Conservation (phyloP, 1,140 invertebrate genomes). For the Drosophila biarmipes region DNA sequence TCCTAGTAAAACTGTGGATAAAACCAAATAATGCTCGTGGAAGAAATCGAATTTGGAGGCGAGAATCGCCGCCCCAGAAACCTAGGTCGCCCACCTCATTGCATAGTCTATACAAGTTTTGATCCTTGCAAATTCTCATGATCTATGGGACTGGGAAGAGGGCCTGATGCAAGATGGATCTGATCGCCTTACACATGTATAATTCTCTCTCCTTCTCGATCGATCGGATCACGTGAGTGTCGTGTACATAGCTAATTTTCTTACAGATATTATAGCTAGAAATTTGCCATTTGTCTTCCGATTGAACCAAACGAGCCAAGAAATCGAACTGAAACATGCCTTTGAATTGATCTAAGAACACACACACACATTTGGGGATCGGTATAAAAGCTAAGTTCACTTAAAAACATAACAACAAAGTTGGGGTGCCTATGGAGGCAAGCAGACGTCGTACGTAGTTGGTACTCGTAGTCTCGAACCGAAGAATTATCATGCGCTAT, state of each 20-base stretch:
- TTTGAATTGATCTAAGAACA: slow-evolving; percentile 17
- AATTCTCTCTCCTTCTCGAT: slow-evolving; percentile 12
- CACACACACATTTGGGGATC: slow-evolving; percentile 3
- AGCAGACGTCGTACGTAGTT: slow-evolving; percentile 3
- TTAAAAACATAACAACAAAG: slow-evolving; percentile 78
- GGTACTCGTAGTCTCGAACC: slow-evolving; percentile 10
- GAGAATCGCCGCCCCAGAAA: not conserved
- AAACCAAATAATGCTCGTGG: not conserved
- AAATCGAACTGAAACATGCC: slow-evolving; percentile 8
- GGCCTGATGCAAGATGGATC: slow-evolving; percentile 20
- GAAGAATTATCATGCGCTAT: slow-evolving; percentile 4
- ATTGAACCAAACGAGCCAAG: not conserved
- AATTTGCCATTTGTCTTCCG: slow-evolving; percentile 13
- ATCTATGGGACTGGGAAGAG: slow-evolving; percentile 5
- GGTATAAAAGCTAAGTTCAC: slow-evolving; percentile 55
- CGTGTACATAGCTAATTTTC: slow-evolving; percentile 17
- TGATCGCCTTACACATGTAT: slow-evolving; percentile 35
- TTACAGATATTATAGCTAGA: slow-evolving; percentile 19
- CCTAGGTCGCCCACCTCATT: slow-evolving; percentile 23
- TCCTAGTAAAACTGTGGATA: not conserved
- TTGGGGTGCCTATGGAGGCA: slow-evolving; percentile 10
- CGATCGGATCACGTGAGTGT: slow-evolving; percentile 5
- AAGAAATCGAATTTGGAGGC: not conserved
- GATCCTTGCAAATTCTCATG: slow-evolving; percentile 34
- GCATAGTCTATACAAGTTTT: slow-evolving; percentile 44